Evolutionary conservation across 2,888 invertebrate species (phyloP), one percentile per base, ranked within the genome.

Genomic region (Ischnus inquisitorius): DNA sequence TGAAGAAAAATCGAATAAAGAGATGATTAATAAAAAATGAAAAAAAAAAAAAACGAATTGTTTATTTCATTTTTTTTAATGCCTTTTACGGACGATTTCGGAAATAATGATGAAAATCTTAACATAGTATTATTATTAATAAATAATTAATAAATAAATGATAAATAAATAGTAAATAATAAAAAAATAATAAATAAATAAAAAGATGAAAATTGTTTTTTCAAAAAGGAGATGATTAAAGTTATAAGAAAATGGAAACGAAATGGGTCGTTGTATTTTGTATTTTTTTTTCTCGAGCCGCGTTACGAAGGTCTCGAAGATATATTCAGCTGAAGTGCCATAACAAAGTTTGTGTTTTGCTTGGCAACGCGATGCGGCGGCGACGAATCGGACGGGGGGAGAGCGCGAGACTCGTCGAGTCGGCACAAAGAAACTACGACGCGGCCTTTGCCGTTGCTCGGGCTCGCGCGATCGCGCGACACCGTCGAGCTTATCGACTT

Each of bases 371-470:
- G 39, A n/a, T 10, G 34, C 25, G 28, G 48, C n/a, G 46, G 28
- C 72, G 25, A 43, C 28, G 54, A 54, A 19, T 16, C 28, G 57
- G 71, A 8, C 57, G 57, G 71, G 72, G 28, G 25, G 72, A 57
- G 16, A 22, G 19, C 34, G 34, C 4, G 34, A 34, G 34, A 8
- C 6, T 34, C 34, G 34, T 8, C 34, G 34, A 34, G 19, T 54
- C 69, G 57, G 10, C 60, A 72, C 60, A 72, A 72, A 72, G 72
- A 72, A 72, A 72, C 60, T 72, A 72, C 72, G 72, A 72, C 72
- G 57, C 60, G 54, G 57, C 57, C 25, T 60, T 57, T 60, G 57
- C 54, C 43, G 72, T 43, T 72, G 25, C 43, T 43, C 60, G 12
- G 19, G 57, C 71, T 54, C 54, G 6, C 54, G 5, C 51, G 3